Evolutionary conservation across 2,888 invertebrate genomes (phyloP), one percentile per base, ranked within the genome.

Genomic region (Drosophila niveifrons): DNA sequence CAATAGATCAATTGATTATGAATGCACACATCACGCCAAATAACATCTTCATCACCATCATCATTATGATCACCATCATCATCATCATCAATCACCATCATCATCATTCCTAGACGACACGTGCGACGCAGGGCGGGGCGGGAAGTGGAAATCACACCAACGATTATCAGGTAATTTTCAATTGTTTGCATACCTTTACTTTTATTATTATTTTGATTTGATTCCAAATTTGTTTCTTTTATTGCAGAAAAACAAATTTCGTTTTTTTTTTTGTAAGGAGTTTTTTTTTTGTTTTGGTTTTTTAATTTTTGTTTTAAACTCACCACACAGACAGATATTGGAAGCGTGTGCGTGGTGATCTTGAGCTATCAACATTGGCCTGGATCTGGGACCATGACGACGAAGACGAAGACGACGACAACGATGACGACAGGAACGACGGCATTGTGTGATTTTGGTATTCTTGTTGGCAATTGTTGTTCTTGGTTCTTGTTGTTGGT

Each of bases 101-200:
- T 70, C 67, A 65, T 74, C 81, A 74, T 61, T 83, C 77, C 82
- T 71, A 81, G 72, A 72, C 69, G 82, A 66, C 66, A 75, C 43
- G 73, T 75, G 77, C 71, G 78, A 66, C 69, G 75, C 55, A 77
- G 77, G 77, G 75, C 71, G 75, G 85, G 85, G 67, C 83, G 88
- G 88, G 89, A 87, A 88, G 79, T 82, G 88, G 76, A 86, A 88
- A 88, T 85, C 87, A 87, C 87, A 87, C 85, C 88, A 87, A 86
- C 87, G 84, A 86, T 87, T 84, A 87, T 87, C 81, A 87, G 82
- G 77, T 75, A 86, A 82, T 78, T 84, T 83, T 74, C 69, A 68
- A 61, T 80, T 80, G 58, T 74, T 80, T 74, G 78, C 64, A 76
- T 84, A 85, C 85, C 82, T 80, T 82, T 82, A 72, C 70, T 72